Percentiles rank a stretch among this genome's conserved stretches.
Conservation (phyloP, 35 echinoderm and acorn worm species). For the Heliocidaris tuberculata region DNA sequence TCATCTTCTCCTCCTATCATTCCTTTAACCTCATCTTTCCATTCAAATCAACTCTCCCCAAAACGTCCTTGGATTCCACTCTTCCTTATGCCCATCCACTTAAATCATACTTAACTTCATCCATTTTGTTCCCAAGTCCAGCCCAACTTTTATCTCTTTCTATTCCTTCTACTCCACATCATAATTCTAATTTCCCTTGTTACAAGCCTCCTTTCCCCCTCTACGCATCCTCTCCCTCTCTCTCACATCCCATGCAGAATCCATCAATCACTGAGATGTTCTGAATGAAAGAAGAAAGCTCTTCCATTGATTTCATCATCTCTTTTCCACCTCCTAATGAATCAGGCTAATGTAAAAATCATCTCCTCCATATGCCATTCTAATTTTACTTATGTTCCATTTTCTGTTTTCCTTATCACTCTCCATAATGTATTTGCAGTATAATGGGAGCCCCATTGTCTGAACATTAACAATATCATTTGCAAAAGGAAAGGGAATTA, state of each 20-base stretch:
- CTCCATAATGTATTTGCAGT: background rate
- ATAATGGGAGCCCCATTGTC: background rate
- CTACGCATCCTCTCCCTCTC: background rate
- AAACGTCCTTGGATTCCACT: background rate
- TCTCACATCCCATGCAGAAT: background rate
- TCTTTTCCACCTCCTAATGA: conserved; percentile 16
- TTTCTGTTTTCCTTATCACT: background rate
- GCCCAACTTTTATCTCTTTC: background rate
- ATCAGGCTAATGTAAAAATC: conserved; percentile 18
- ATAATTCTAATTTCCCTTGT: conserved; percentile 12
- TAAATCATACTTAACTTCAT: background rate
- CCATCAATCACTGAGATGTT: background rate
- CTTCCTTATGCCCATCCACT: background rate
- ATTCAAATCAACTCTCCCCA: background rate
- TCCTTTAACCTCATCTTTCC: background rate
- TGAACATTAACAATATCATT: background rate
- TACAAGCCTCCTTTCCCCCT: background rate
- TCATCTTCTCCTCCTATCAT: background rate
- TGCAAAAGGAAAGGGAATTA: background rate
- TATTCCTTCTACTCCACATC: background rate
- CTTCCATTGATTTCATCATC: background rate
- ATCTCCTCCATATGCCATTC: conserved; percentile 8
- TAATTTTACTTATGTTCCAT: background rate
- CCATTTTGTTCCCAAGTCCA: background rate
- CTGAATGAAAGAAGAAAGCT: conserved; percentile 10